A percentile compares a stretch with the other conserved stretches of the same genome.
Conservation (phyloP, 2,888 invertebrate species). For the Zygogramma bicolorata region DNA sequence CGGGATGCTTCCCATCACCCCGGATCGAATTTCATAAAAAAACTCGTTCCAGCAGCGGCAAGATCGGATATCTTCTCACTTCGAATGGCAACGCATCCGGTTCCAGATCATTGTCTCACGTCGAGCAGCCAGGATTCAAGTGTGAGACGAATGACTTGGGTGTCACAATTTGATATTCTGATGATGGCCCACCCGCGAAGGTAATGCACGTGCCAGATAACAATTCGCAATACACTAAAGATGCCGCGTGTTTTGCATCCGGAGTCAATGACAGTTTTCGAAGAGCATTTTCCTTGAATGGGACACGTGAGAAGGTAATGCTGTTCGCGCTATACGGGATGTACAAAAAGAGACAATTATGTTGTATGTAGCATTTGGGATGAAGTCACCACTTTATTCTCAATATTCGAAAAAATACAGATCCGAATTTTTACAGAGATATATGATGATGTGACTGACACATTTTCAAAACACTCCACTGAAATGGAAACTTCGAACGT, state of each 20-base stretch:
- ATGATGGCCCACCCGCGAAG: conserved; percentile 36
- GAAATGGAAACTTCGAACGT: no score
- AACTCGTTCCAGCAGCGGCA: not conserved
- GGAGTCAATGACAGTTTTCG: conserved; percentile 46
- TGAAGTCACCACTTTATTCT: no score
- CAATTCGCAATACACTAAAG: conserved; percentile 12
- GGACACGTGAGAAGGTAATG: not conserved
- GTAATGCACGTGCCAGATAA: conserved; percentile 35
- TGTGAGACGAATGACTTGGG: conserved; percentile 3
- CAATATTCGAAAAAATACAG: no score
- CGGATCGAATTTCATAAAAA: not conserved
- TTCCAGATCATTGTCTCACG: conserved; percentile 11
- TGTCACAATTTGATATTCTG: conserved; percentile 7
- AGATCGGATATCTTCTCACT: not conserved
- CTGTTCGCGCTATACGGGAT: no score
- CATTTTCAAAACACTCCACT: no score
- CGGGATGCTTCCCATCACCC: not conserved
- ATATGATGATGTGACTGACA: no score
- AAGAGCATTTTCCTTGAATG: conserved; percentile 21
- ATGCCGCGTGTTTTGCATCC: conserved; percentile 36
- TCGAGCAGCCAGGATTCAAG: conserved; percentile 4
- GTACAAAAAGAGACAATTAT: no score
- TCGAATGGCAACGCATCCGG: not conserved
- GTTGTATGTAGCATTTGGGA: no score
- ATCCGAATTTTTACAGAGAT: no score